Percentiles rank a stretch among this genome's conserved stretches.
phyloP scores from a whole-genome alignment of 2,888 invertebrate genomes.

The Nomada goodeniana region DNA sequence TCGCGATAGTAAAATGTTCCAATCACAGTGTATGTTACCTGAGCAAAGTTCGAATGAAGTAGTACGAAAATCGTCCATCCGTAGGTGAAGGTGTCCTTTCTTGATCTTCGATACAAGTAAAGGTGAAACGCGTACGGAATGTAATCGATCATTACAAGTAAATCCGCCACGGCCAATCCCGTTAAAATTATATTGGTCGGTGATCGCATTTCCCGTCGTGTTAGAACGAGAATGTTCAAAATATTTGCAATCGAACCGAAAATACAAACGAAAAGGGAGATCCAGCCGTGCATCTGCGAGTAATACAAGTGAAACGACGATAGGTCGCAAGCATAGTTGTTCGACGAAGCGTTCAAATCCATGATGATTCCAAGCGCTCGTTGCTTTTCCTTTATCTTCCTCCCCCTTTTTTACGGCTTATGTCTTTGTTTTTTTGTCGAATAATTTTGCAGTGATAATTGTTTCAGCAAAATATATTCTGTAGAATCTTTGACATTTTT shows the following conservation, averaged over 20 bases:
- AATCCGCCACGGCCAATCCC: slow-evolving; percentile 95
- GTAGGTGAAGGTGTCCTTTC: slow-evolving; percentile 87
- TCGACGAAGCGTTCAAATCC: slow-evolving; percentile 31
- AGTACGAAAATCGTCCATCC: slow-evolving; percentile 94
- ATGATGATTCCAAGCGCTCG: not conserved
- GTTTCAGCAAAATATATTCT: not conserved
- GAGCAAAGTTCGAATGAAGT: slow-evolving; percentile 95
- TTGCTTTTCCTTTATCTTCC: not conserved
- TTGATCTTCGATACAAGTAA: slow-evolving; percentile 87
- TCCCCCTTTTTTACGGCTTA: not conserved
- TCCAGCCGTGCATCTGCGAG: slow-evolving; percentile 92
- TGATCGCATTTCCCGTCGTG: slow-evolving; percentile 95
- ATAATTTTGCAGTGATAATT: not conserved
- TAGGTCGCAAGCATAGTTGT: slow-evolving; percentile 86
- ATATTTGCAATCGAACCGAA: slow-evolving; percentile 96
- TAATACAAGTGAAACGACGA: slow-evolving; percentile 88
- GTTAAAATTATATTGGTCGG: slow-evolving; percentile 97
- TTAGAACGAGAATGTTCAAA: slow-evolving; percentile 96
- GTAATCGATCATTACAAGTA: slow-evolving; percentile 97
- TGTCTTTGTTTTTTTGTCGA: not conserved
- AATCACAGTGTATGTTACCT: slow-evolving; percentile 79
- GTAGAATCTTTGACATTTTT: not conserved
- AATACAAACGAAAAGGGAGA: slow-evolving; percentile 93
- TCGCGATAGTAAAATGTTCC: no score
- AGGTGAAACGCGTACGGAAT: slow-evolving; percentile 95